Evolutionary conservation across 2,888 invertebrate genomes (phyloP), one percentile per base, ranked within the genome.

Genomic region (Timandra comae): DNA sequence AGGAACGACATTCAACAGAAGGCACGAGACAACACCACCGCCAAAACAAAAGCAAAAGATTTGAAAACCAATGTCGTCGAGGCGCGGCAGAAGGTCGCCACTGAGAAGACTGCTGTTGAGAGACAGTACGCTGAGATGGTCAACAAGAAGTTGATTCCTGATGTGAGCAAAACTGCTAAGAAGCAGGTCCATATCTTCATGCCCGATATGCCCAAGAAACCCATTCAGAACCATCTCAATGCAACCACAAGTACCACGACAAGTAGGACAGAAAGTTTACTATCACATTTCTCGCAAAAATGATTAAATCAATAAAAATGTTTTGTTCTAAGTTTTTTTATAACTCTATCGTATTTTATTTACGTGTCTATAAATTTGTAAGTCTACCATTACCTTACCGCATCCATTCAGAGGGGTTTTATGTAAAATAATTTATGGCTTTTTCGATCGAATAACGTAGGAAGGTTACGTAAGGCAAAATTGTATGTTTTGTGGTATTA

Each of bases 151-250:
- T 37, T 84, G 25, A 76, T 84, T 39, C 82, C 84, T 0, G 74
- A 85, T 38, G 55, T 77, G 2, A 63, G 57, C 19, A 77, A 73
- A 36, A 78, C 74, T 30, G 56, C 76, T 4, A 89, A 89, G 54
- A 87, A 89, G 44, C 92, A 94, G 59, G 79, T 93, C 19, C 93
- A 93, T 60, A 92, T 93, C 40, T 93, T 93, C 56, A 90, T 92
- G 87, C 92, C 92, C 0, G 84, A 82, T 27, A 80, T 88, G 60
- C 71, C 90, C 43, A 88, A 89, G 32, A 90, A 89, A 53, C 29
- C 43, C 7, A 12, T 31, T n/a, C n/a, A n/a, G n/a, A n/a, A n/a
- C n/a, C n/a, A n/a, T n/a, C n/a, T n/a, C n/a, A n/a, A n/a, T n/a
- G n/a, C n/a, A n/a, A 84, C 82, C 35, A 58, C 55, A 35, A 75